Percentiles rank a stretch among this genome's conserved stretches.
Evolutionary conservation across 1,140 invertebrate species (phyloP).

Genomic region (Drosophila lacteicornis): DNA sequence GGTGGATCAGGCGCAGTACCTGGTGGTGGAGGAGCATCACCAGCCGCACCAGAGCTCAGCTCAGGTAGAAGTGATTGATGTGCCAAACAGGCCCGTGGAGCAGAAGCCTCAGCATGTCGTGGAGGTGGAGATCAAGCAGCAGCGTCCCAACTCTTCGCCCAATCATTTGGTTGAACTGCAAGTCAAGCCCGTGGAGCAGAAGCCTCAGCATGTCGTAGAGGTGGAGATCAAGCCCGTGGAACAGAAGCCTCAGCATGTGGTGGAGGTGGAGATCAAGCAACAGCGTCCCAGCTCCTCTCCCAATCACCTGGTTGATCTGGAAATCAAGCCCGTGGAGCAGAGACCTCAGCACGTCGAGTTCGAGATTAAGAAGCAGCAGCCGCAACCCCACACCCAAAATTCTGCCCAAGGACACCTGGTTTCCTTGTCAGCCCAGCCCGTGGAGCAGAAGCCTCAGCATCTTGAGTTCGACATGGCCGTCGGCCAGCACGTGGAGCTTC

Average conservation of each 20-base stretch:
- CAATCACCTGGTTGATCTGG: conserved; percentile 6
- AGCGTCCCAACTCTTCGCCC: not conserved
- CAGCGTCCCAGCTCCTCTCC: conserved; percentile 2
- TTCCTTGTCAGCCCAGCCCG: conserved; percentile 12
- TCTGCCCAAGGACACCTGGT: conserved; percentile 32
- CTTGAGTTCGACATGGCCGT: conserved; percentile 24
- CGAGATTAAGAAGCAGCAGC: conserved; percentile 14
- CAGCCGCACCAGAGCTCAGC: not conserved
- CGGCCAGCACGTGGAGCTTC: conserved; percentile 1
- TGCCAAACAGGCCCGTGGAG: conserved; percentile 7
- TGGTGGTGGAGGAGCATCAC: conserved; percentile 18
- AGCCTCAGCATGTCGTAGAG: conserved; percentile 21
- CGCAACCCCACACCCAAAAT: not conserved
- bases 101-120: conserved; percentile 24
- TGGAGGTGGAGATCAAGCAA: conserved; percentile 19
- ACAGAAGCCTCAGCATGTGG: conserved; percentile 15
- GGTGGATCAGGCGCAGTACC: conserved; percentile 6
- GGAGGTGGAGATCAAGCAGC: conserved; percentile 17
- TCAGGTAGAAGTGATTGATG: conserved; percentile 3
- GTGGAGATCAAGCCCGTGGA: conserved; percentile 20
- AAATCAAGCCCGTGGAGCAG: conserved; percentile 9
- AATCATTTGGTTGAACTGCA: conserved; percentile 23
- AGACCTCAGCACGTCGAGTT: conserved; percentile 39
- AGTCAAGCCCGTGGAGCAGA: conserved; percentile 4
- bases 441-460: conserved; percentile 26